Base-by-base conservation (phyloP, 2,797 vertebrate species). In the Acrossocheilus wenchowensis region DNA sequence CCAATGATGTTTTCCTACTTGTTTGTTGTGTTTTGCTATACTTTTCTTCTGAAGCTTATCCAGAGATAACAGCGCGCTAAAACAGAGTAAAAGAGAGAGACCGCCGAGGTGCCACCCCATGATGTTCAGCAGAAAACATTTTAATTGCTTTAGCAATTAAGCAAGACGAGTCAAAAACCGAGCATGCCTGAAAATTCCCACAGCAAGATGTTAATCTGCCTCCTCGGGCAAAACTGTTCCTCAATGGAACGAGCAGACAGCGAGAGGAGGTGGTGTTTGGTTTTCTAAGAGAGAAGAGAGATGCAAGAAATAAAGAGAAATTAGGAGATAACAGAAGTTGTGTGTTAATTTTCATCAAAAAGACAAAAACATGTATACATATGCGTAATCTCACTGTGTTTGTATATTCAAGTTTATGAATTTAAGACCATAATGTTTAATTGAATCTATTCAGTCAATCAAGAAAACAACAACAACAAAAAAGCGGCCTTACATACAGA, bases 151-250 rank as follows among this genome's bases (percentile, higher is more conserved):
- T n/a, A 81, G 71, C 78, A 80, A 75, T 94, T 94, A 94, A 91
- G 91, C 81, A 43, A 88, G 92, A 92, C 62, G 52, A 92, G 93
- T 94, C 95, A 92, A 90, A 93, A 94, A 94, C 93, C 89, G 87
- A 90, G 83, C 75, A 90, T 83, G 83, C 57, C 86, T 89, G 81
- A 90, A 92, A 89, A 83, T 89, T 90, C 87, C 68, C 83, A 89
- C 52, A 81, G 57, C 88, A 86, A 91, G 88, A 88, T 88, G 86
- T 77, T 89, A 92, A 93, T 92, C 88, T 90, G 78, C 86, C 78
- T 93, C 94, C 92, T 87, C 89, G 6, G 93, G 93, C 92, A 64
- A 90, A 85, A 91, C 92, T 89, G 88, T 92, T 90, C 89, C 81
- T 81, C 68, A 39, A 39, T 81, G 34, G 34, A 81, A 74, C 30